Conservation (phyloP, 2,797 vertebrate species). For the Natrix natrix region DNA sequence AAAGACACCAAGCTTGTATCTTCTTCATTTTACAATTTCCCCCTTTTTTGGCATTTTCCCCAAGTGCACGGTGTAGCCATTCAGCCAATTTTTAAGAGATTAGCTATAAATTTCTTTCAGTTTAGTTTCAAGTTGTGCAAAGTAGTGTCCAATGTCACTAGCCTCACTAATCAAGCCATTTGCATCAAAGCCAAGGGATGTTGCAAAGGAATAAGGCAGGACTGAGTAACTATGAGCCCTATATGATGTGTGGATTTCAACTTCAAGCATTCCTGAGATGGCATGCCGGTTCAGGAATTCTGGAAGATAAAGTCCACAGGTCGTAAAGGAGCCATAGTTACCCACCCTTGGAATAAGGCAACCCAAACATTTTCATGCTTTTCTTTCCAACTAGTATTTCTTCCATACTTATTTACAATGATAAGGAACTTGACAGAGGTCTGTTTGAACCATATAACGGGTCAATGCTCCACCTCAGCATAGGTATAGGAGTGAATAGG, state of each 20-base stretch:
- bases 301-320: neutral
- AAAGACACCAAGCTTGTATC: neutral
- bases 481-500: neutral
- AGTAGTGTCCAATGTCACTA: accelerated
- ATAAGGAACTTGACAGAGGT: neutral
- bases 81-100: neutral
- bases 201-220: neutral
- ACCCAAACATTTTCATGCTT: neutral
- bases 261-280: neutral
- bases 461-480: neutral
- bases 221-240: neutral
- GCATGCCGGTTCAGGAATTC: neutral
- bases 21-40: neutral
- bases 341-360: neutral
- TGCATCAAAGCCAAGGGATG: too few relatives aligned
- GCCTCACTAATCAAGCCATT: neutral
- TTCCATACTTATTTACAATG: accelerated
- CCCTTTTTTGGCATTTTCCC: neutral
- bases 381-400: neutral
- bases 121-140: neutral
- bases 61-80: neutral
- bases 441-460: neutral
- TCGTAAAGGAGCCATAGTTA: neutral
- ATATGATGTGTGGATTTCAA: neutral
- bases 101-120: neutral